Evolutionary conservation across 2,797 vertebrate species (phyloP).

Genomic region (Notamacropus eugenii): DNA sequence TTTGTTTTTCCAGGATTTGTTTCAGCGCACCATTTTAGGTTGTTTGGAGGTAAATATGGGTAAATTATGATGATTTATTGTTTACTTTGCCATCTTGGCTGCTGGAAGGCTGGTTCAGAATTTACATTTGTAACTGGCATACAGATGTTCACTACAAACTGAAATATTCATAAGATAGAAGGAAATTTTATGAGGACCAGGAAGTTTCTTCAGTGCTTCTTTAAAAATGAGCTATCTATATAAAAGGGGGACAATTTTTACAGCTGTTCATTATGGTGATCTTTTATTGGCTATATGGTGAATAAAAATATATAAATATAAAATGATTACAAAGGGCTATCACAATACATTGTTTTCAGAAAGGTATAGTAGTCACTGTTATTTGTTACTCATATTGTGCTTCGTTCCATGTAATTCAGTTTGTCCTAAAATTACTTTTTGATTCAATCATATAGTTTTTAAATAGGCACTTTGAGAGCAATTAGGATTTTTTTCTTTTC

Average conservation of each 20-base stretch:
- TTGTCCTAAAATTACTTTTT: no score
- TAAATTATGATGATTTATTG: no score
- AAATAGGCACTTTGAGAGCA: no score
- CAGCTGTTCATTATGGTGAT: constrained; percentile 72
- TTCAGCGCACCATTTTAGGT: no score
- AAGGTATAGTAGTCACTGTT: constrained; percentile 40
- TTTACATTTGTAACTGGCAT: constrained; percentile 64
- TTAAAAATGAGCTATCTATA: constrained; percentile 65
- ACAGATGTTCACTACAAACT: constrained; percentile 63
- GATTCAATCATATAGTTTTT: no score
- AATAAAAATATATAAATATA: constrained; percentile 31
- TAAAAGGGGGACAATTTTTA: constrained; percentile 66
- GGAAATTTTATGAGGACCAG: constrained; percentile 69
- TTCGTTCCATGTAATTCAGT: not conserved
- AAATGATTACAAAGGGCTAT: constrained; percentile 67
- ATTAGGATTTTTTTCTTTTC: no score
- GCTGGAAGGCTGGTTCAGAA: not conserved
- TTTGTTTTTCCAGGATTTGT: no score
- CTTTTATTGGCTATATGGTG: constrained; percentile 72
- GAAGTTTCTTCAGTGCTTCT: constrained; percentile 63
- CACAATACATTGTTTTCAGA: constrained; percentile 59
- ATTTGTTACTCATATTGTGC: constrained; percentile 51
- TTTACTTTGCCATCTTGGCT: no score
- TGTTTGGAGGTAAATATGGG: no score
- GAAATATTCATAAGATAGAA: constrained; percentile 66